These are phyloP conservation scores for Malachius bipustulatus DNA, from an alignment of 2,888 invertebrate genomes.

Conservation along the genomic window DNA sequence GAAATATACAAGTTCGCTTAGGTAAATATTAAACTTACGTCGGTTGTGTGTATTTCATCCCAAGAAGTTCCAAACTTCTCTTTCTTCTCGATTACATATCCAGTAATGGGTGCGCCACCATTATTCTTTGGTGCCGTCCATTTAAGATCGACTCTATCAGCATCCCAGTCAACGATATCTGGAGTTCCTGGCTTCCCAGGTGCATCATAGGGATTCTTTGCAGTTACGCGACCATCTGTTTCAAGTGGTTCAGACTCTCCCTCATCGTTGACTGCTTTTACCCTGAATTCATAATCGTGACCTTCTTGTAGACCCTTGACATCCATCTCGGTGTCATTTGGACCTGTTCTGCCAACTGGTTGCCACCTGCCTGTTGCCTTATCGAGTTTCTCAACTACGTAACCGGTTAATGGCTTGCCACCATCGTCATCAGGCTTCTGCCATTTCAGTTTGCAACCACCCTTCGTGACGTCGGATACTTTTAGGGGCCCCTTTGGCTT, in stretches of 20 bases:
- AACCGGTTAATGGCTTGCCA: slow-evolving; percentile 85
- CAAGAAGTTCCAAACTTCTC: slow-evolving; percentile 65
- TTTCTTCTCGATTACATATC: slow-evolving; percentile 82
- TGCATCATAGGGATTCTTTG: slow-evolving; percentile 91
- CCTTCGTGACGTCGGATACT: slow-evolving; percentile 78
- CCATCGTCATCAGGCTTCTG: slow-evolving; percentile 91
- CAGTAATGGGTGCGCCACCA: slow-evolving; percentile 70
- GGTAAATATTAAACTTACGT: slow-evolving; percentile 41
- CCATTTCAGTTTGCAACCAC: slow-evolving; percentile 84
- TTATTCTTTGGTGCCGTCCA: slow-evolving; percentile 70
- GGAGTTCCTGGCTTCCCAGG: slow-evolving; percentile 83
- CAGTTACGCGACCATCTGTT: slow-evolving; percentile 75
- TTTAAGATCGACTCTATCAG: slow-evolving; percentile 74
- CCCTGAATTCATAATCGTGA: slow-evolving; percentile 87
- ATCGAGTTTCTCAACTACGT: slow-evolving; percentile 89
- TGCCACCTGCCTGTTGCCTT: slow-evolving; percentile 86
- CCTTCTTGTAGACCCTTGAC: slow-evolving; percentile 82
- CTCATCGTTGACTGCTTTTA: slow-evolving; percentile 88
- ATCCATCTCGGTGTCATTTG: slow-evolving; percentile 75
- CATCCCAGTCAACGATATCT: slow-evolving; percentile 79
- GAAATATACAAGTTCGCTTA: too few species aligned
- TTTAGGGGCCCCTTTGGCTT: slow-evolving; percentile 84
- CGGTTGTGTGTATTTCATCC: slow-evolving; percentile 70
- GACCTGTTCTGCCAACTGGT: slow-evolving; percentile 76
- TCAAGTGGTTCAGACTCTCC: slow-evolving; percentile 90